Percentiles rank a stretch among this genome's conserved stretches.
These are phyloP conservation scores for Drosophila bocki DNA, from an alignment of 1,140 invertebrate species.

Conservation along the genomic window DNA sequence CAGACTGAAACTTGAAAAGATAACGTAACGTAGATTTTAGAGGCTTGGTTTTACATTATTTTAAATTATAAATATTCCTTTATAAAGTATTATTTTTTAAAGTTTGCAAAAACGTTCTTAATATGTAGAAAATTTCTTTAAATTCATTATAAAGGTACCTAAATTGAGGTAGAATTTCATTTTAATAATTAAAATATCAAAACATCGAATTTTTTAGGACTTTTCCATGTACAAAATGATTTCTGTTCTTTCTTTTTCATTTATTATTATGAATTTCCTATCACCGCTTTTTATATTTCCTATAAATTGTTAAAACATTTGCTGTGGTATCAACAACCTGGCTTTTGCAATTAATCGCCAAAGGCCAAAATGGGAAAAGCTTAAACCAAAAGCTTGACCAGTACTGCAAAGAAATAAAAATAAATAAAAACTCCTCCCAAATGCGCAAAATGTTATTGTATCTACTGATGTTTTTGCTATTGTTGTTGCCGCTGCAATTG, in stretches of 20 bases:
- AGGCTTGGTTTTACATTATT: too few species aligned
- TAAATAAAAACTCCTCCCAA: slow-evolving; percentile 30
- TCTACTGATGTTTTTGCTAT: neutral
- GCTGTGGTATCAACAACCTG: neutral
- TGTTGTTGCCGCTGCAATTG: slow-evolving; percentile 17
- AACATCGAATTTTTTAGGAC: too few species aligned
- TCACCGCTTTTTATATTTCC: neutral
- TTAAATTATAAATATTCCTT: neutral
- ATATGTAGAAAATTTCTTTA: too few species aligned
- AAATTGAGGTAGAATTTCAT: too few species aligned
- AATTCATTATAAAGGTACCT: too few species aligned
- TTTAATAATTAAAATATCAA: too few species aligned
- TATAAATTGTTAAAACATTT: too few species aligned
- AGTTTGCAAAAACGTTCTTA: too few species aligned
- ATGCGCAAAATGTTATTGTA: slow-evolving; percentile 39
- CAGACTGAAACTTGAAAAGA: neutral
- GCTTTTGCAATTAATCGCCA: slow-evolving; percentile 9
- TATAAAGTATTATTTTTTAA: too few species aligned
- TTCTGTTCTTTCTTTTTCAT: neutral
- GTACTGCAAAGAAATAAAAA: slow-evolving; percentile 2
- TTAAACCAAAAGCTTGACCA: slow-evolving; percentile 44
- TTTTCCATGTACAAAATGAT: too few species aligned
- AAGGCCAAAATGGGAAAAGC: slow-evolving; percentile 20
- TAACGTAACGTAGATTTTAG: neutral
- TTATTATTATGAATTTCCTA: neutral